Percentiles rank a stretch among this genome's conserved stretches.
Evolutionary conservation across 2,888 invertebrate genomes (phyloP).

Genomic region (Acanthoscelides obtectus): DNA sequence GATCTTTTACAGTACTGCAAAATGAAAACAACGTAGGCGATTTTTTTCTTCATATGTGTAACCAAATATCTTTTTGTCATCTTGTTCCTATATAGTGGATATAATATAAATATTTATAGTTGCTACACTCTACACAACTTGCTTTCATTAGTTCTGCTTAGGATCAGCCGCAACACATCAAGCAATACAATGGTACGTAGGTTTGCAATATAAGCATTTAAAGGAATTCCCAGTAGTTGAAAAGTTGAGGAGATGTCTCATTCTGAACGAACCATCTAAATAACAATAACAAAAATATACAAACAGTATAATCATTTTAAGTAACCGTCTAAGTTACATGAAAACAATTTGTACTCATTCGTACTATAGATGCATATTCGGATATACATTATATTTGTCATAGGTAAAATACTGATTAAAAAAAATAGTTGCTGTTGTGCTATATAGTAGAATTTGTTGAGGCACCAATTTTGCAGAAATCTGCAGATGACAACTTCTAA

Average conservation of each 20-base stretch:
- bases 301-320: conserved; percentile 6
- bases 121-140: no score
- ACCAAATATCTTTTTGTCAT: no score
- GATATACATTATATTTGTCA: conserved; percentile 4
- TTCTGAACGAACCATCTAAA: neutral
- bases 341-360: conserved; percentile 6
- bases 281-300: conserved; percentile 8
- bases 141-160: neutral
- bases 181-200: no score
- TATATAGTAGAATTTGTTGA: conserved; percentile 13
- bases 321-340: conserved; percentile 4
- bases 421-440: neutral
- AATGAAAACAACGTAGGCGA: no score
- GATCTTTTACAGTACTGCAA: neutral
- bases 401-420: conserved; percentile 4
- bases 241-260: neutral
- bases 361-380: neutral
- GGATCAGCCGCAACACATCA: neutral
- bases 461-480: conserved; percentile 18
- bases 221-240: no score
- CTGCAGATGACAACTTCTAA: conserved; percentile 35
- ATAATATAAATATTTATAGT: no score
- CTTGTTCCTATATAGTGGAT: no score
- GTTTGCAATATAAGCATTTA: no score
- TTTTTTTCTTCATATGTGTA: no score